Percentiles rank a stretch among this genome's conserved stretches.
These are phyloP conservation scores for Melieria omissa DNA, from an alignment of 2,888 invertebrate species.

Conservation along the genomic window DNA sequence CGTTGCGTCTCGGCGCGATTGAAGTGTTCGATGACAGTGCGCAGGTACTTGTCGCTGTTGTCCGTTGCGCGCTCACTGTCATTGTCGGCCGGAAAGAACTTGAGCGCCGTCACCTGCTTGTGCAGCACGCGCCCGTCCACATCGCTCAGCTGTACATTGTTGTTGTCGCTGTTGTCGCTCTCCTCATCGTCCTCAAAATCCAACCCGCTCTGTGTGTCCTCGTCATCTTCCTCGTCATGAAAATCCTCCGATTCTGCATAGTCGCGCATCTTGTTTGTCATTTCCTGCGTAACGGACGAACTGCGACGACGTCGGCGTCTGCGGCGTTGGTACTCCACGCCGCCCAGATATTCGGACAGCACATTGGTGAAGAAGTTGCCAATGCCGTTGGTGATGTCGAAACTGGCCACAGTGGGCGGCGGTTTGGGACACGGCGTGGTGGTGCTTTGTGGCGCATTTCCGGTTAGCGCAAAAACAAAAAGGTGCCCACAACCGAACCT, in stretches of 20 bases:
- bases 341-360: conserved; percentile 59
- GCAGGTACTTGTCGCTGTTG: conserved; percentile 40
- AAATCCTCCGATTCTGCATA: conserved; percentile 47
- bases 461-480: too few species aligned
- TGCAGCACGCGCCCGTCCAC: conserved; percentile 53
- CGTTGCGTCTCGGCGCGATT: conserved; percentile 53
- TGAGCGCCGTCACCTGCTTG: conserved; percentile 22
- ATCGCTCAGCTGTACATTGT: conserved; percentile 16
- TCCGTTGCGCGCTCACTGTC: conserved; percentile 16
- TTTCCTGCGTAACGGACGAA: conserved; percentile 49
- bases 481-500: too few species aligned
- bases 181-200: conserved; percentile 27
- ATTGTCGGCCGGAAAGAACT: conserved; percentile 36
- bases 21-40: conserved; percentile 47
- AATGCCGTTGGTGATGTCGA: conserved; percentile 58
- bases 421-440: conserved; percentile 49
- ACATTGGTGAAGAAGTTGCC: conserved; percentile 62
- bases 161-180: not conserved
- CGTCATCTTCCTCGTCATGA: conserved; percentile 53
- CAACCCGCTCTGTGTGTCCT: conserved; percentile 40
- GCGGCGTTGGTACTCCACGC: conserved; percentile 56
- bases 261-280: conserved; percentile 36
- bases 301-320: conserved; percentile 42
- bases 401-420: conserved; percentile 45
- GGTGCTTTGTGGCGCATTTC: conserved; percentile 49